A percentile compares a stretch with the other conserved stretches of the same genome.
These are phyloP conservation scores for Sinonovacula constricta DNA, from an alignment of 1,140 invertebrate species.

Conservation along the genomic window DNA sequence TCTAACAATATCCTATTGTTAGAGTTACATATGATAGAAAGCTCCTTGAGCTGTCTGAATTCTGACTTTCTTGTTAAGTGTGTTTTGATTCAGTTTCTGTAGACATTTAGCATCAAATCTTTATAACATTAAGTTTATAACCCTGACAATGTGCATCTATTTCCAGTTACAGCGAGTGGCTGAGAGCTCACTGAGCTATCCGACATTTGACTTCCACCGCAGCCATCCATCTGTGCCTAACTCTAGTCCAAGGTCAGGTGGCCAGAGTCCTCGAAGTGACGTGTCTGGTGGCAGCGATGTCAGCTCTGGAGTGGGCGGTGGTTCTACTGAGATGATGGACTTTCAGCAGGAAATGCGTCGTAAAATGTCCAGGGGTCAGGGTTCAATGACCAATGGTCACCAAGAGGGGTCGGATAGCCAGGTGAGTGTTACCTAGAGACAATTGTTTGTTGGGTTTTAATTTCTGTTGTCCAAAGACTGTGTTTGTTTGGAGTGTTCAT, in stretches of 20 bases:
- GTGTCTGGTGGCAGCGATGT: conserved; percentile 19
- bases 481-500: neutral
- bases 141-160: too few relatives aligned
- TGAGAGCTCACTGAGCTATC: conserved; percentile 39
- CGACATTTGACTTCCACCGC: conserved; percentile 33
- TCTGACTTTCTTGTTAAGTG: too few relatives aligned
- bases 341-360: conserved; percentile 38
- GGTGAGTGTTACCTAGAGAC: too few relatives aligned
- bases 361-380: conserved; percentile 12
- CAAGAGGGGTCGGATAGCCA: conserved; percentile 27
- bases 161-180: conserved; percentile 42
- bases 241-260: conserved; percentile 36
- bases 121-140: too few relatives aligned
- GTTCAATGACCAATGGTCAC: neutral
- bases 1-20: too few relatives aligned
- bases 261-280: conserved; percentile 15
- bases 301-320: conserved; percentile 36
- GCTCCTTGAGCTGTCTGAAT: too few relatives aligned
- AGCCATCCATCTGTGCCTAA: conserved; percentile 45
- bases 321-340: conserved; percentile 46
- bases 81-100: too few relatives aligned
- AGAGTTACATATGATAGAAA: too few relatives aligned
- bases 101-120: too few relatives aligned
- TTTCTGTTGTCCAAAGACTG: too few relatives aligned
- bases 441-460: too few relatives aligned